phyloP scores from a whole-genome alignment of 2,113 vertebrate species.

The Raja brachyura region DNA sequence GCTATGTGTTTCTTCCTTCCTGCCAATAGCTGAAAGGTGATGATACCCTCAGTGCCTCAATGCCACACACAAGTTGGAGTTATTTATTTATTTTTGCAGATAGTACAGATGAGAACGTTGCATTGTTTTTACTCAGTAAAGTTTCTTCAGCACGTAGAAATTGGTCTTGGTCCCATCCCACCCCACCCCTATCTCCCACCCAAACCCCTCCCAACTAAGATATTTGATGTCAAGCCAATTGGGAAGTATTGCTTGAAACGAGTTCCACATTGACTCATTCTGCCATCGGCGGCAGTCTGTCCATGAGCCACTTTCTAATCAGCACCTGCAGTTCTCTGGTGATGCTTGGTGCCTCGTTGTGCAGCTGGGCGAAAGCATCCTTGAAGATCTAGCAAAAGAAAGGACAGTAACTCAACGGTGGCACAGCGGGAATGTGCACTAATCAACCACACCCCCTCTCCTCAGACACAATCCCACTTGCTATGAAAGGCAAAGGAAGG shows the following conservation, averaged over 20 bases:
- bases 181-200: background rate
- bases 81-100: background rate
- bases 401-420: too few relatives aligned
- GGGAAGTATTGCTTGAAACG: background rate
- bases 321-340: constrained; percentile 75
- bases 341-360: constrained; percentile 84
- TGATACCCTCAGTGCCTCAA: too few relatives aligned
- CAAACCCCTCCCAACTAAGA: background rate
- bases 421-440: too few relatives aligned
- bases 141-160: too few relatives aligned
- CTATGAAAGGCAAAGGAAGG: too few relatives aligned
- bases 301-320: constrained; percentile 74
- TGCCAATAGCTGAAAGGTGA: background rate
- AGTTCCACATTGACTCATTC: background rate
- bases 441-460: too few relatives aligned
- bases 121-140: background rate
- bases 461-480: too few relatives aligned
- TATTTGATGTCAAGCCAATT: background rate
- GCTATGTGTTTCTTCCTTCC: background rate
- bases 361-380: constrained; percentile 81
- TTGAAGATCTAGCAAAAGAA: constrained; percentile 72
- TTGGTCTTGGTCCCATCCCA: background rate
- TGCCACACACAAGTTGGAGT: background rate
- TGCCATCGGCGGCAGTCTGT: constrained; percentile 51
- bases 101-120: background rate